These are phyloP conservation scores for Caenorhabditis latens DNA, from an alignment of 1,140 invertebrate species.

Conservation along the genomic window DNA sequence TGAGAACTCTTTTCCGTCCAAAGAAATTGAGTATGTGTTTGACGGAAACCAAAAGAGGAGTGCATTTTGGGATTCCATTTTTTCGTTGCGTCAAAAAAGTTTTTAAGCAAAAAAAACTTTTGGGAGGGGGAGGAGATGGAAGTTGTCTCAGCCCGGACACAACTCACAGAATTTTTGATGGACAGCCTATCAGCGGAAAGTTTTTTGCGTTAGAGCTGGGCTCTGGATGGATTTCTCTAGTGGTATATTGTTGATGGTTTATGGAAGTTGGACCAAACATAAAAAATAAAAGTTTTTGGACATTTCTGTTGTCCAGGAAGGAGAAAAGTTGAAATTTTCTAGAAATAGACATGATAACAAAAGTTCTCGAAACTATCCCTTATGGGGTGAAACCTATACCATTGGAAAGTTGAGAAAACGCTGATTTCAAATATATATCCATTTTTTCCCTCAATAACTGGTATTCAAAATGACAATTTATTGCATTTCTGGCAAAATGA, in stretches of 20 bases:
- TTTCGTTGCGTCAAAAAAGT: neutral
- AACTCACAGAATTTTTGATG: conserved; percentile 21
- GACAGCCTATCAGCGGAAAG: conserved; percentile 41
- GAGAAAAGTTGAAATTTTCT: neutral
- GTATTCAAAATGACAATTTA: too few species aligned
- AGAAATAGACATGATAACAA: neutral
- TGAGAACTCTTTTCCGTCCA: conserved; percentile 30
- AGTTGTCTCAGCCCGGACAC: neutral
- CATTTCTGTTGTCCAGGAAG: neutral
- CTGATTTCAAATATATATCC: too few species aligned
- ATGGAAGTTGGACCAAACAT: neutral
- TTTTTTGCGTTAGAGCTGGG: neutral
- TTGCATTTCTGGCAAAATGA: too few species aligned
- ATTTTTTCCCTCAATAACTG: too few species aligned
- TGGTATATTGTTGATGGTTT: neutral
- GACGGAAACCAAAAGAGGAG: neutral
- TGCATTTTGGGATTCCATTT: conserved; percentile 25
- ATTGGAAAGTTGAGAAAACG: too few species aligned
- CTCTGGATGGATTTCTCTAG: neutral
- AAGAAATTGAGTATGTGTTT: neutral
- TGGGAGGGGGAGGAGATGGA: neutral
- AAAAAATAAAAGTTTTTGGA: neutral
- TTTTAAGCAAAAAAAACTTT: conserved; percentile 44
- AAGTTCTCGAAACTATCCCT: too few species aligned
- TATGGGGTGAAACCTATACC: too few species aligned